Evolutionary conservation across 2,113 vertebrate genomes (phyloP).

Genomic region (Heterotilapia buettikoferi): DNA sequence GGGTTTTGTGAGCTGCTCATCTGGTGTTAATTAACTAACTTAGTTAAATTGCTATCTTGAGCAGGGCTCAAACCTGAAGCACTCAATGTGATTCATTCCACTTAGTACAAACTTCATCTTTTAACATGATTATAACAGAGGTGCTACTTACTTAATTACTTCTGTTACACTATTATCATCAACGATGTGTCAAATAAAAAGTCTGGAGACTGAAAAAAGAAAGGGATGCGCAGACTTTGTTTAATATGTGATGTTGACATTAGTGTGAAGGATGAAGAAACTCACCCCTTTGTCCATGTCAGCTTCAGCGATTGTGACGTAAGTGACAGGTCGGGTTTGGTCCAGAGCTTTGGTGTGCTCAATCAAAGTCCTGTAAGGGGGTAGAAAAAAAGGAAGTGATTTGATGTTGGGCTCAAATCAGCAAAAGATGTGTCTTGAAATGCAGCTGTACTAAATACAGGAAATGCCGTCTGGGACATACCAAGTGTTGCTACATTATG

Average conservation of each 20-base stretch:
- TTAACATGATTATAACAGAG: neutral
- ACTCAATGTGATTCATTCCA: neutral
- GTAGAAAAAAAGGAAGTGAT: neutral
- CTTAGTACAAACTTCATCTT: neutral
- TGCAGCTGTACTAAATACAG: neutral
- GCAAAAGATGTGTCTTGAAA: neutral
- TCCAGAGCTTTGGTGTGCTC: constrained; percentile 84
- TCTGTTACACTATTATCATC: neutral
- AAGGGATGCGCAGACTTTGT: neutral
- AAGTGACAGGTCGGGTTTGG: constrained; percentile 85
- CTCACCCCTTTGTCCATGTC: constrained; percentile 85
- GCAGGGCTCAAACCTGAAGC: neutral
- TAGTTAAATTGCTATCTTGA: neutral
- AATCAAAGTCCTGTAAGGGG: constrained; percentile 78
- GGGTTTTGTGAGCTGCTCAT: neutral
- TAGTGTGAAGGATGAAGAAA: neutral
- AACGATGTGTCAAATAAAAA: neutral
- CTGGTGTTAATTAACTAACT: neutral
- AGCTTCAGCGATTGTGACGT: constrained; percentile 75
- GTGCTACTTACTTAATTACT: neutral
- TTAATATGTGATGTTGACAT: neutral
- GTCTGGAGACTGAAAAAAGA: neutral
- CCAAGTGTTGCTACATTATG: neutral
- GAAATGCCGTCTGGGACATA: neutral
- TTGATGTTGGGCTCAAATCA: neutral